Base-by-base conservation (phyloP, 2,113 vertebrate genomes). In the Cromileptes altivelis region DNA sequence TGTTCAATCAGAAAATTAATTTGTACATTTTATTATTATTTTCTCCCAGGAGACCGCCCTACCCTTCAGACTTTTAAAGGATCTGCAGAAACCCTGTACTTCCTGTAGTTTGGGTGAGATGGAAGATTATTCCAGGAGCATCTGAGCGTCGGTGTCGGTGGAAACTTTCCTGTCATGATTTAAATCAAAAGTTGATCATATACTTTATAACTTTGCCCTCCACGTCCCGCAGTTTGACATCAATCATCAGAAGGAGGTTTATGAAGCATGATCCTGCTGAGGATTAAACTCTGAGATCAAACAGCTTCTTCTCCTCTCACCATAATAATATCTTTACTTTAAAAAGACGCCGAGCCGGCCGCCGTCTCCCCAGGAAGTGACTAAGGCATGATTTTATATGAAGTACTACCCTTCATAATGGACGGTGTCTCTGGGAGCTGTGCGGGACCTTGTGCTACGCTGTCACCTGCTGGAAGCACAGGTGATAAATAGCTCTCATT, bases 401-500 rank as follows among this genome's bases (percentile, higher is more conserved):
- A 74, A 89, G 72, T 82, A 70, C 85, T 3, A 65, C 23, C 14
- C 86, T 82, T 89, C 78, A 87, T 91, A 85, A 86, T 64, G 81
- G 85, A 85, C 70, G 33, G 33, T 7, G 61, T 83, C 62, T 72
- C 55, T 2, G 25, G 6, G 67, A 83, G 68, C 62, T 55, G 81
- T 4, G 76, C n/a, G 67, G 72, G 88, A 86, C 86, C 78, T 78
- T 75, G 61, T 63, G 64, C 71, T 68, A 45, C 30, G 9, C 77
- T 79, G 89, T 91, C 91, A 93, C 92, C 92, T 85, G 89, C 90
- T 79, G 76, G 88, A 92, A 87, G 79, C 90, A 57, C 60, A 67
- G 85, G 78, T 94, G 93, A 95, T 93, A 91, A 93, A 96, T 94
- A 86, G 88, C 85, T 91, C 85, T 93, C 93, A 95, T 95, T 95